phyloP scores from a whole-genome alignment of 2,797 vertebrate genomes.

The Hipposideros larvatus region DNA sequence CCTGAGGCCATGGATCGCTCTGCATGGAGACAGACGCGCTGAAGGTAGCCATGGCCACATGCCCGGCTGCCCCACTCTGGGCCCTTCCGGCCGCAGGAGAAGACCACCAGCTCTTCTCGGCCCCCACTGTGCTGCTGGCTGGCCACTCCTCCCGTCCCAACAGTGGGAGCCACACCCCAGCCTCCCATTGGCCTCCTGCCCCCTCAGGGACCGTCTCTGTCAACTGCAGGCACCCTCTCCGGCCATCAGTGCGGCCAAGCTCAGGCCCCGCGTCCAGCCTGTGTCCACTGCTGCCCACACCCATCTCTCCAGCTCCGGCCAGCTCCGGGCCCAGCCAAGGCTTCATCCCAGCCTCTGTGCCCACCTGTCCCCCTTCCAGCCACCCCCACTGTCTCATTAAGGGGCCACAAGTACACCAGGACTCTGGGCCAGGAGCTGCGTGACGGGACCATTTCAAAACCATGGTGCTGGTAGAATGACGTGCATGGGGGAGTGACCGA shows the following conservation, averaged over 20 bases:
- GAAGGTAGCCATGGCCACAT: rapidly evolving
- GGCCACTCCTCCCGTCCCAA: background rate
- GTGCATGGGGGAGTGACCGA: background rate
- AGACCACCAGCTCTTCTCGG: background rate
- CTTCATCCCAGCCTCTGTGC: background rate
- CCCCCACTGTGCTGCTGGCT: background rate
- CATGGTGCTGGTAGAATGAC: background rate
- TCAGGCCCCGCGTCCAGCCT: too few relatives aligned
- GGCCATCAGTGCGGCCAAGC: background rate
- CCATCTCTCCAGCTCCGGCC: background rate
- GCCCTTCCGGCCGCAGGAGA: background rate
- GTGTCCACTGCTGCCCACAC: background rate
- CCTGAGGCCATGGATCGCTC: background rate
- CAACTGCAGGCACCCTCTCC: background rate
- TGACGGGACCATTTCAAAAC: background rate
- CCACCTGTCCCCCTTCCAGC: background rate
- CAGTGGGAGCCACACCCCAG: background rate
- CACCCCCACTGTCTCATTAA: too few relatives aligned
- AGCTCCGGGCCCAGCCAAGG: background rate
- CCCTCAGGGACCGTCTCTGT: background rate
- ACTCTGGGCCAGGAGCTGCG: background rate
- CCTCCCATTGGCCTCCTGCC: background rate
- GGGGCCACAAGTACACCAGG: rapidly evolving
- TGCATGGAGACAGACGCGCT: background rate
- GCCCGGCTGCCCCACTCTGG: background rate